These are phyloP conservation scores for Leptonema lineaticorne DNA, from an alignment of 1,140 invertebrate genomes.

Conservation along the genomic window DNA sequence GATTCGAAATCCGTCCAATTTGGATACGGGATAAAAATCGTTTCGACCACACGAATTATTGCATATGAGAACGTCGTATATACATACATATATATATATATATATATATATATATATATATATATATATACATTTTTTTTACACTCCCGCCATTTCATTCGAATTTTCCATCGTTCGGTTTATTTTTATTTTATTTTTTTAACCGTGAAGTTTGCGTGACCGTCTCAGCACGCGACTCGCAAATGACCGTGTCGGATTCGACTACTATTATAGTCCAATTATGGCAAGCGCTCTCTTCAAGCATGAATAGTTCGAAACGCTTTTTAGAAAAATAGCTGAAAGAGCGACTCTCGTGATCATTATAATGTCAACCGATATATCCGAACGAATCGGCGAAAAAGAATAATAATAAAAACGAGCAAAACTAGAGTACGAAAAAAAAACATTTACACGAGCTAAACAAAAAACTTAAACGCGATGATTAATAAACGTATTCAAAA, in stretches of 20 bases:
- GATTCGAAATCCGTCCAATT: too few species aligned
- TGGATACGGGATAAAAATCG: too few species aligned
- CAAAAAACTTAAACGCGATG: too few species aligned
- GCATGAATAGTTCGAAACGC: neutral
- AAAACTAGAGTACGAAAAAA: too few species aligned
- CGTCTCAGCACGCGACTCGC: neutral
- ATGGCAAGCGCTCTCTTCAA: conserved; percentile 1
- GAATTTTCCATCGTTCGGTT: neutral
- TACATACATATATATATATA: too few species aligned
- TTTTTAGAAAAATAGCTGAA: neutral
- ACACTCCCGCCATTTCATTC: neutral
- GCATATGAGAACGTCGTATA: too few species aligned
- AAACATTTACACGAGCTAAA: too few species aligned
- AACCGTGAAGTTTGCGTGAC: conserved; percentile 7
- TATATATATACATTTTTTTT: too few species aligned
- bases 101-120: too few species aligned
- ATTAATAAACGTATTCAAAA: too few species aligned
- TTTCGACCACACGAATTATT: too few species aligned
- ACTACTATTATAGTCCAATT: conserved; percentile 16
- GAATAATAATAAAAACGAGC: neutral
- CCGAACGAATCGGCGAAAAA: too few species aligned
- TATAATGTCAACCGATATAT: neutral
- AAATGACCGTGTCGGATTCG: conserved; percentile 5
- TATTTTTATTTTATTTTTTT: neutral
- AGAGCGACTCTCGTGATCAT: neutral